Conservation (phyloP, 1,140 invertebrate species). For the Drosophila pseudoobscura region DNA sequence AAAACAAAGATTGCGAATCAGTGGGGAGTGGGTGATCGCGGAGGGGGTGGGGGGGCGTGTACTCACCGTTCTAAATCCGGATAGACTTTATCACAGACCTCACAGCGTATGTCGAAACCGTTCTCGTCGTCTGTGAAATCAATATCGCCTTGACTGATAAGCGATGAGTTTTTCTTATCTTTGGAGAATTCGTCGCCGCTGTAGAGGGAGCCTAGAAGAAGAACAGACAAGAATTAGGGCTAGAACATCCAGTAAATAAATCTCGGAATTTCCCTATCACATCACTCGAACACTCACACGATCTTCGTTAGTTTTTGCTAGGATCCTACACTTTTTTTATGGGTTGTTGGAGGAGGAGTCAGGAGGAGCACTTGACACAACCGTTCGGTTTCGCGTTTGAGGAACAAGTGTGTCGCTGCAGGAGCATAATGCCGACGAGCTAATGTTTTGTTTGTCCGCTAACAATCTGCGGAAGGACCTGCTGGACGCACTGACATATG, state of each 20-base stretch:
- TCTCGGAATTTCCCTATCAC: neutral
- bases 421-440: conserved; percentile 69
- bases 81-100: conserved; percentile 89
- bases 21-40: neutral
- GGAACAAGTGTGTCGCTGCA: conserved; percentile 74
- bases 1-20: conserved; percentile 1
- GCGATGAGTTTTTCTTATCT: conserved; percentile 56
- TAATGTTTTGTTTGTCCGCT: conserved; percentile 79
- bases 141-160: conserved; percentile 77
- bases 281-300: conserved; percentile 3
- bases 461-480: conserved; percentile 81
- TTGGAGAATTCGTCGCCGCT: conserved; percentile 86
- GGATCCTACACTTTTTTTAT: conserved; percentile 14
- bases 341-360: neutral
- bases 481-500: conserved; percentile 76
- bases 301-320: neutral
- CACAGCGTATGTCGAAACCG: conserved; percentile 86
- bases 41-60: conserved; percentile 1
- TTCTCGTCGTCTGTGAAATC: conserved; percentile 86
- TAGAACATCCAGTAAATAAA: too few species aligned
- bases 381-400: conserved; percentile 75
- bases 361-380: conserved; percentile 66
- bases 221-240: neutral
- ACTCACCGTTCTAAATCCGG: conserved; percentile 90
- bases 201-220: conserved; percentile 86